Evolutionary conservation across 2,797 vertebrate species (phyloP).

Genomic region (Coluber constrictor): DNA sequence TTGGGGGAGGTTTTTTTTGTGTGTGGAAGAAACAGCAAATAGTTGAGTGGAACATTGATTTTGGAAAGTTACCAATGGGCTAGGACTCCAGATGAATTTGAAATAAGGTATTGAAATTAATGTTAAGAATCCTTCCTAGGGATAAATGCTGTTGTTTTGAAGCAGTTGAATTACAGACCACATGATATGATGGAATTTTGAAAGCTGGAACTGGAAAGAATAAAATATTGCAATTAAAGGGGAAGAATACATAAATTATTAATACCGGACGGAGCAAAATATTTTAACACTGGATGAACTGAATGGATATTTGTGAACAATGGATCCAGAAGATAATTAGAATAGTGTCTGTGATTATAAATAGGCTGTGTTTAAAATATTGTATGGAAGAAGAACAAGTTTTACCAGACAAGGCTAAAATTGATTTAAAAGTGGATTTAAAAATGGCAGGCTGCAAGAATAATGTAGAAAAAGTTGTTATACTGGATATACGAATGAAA

Average conservation of each 20-base stretch:
- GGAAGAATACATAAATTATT: background rate
- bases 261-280: background rate
- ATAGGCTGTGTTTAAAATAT: background rate
- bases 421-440: background rate
- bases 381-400: background rate
- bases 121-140: no score
- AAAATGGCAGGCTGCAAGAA: background rate
- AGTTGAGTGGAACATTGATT: no score
- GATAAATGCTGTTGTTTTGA: no score
- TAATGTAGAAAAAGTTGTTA: background rate
- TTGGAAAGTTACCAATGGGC: no score
- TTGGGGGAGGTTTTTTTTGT: no score
- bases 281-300: background rate
- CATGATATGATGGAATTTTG: no score
- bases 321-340: background rate
- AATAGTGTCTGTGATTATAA: background rate
- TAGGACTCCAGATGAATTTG: no score
- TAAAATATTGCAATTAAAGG: background rate
- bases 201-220: background rate
- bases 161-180: no score
- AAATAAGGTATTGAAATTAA: no score
- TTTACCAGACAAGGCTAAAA: background rate
- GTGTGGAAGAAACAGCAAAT: no score
- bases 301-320: background rate
- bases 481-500: background rate